A percentile compares a stretch with the other conserved stretches of the same genome.
phyloP scores from a whole-genome alignment of 2,888 invertebrate genomes.

The Pyrgus malvae region DNA sequence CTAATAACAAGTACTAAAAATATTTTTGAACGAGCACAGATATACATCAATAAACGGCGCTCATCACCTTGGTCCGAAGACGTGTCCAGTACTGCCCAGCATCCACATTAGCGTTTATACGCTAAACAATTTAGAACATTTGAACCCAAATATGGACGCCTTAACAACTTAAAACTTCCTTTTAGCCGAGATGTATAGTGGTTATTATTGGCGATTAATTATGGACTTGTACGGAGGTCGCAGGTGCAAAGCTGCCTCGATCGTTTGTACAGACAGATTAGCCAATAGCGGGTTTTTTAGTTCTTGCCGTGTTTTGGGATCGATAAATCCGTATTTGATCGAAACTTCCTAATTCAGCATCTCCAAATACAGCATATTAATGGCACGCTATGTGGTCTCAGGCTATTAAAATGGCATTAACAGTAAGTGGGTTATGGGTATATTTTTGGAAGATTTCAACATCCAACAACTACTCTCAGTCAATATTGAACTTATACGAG shows the following conservation, averaged over 20 bases:
- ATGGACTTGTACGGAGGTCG: conserved; percentile 10
- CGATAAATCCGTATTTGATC: too few relatives aligned
- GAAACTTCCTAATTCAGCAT: too few relatives aligned
- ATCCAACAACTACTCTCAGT: too few relatives aligned
- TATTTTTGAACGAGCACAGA: background rate
- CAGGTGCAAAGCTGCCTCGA: background rate
- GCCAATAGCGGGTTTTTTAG: too few relatives aligned
- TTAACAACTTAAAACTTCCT: conserved; percentile 8
- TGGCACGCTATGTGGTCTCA: too few relatives aligned
- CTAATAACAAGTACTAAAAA: background rate
- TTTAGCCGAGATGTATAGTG: background rate
- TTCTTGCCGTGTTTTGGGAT: too few relatives aligned
- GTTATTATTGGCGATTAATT: conserved; percentile 12
- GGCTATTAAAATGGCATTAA: too few relatives aligned
- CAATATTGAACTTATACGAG: too few relatives aligned
- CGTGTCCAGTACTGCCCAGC: background rate
- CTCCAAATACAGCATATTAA: too few relatives aligned
- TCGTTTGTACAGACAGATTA: background rate
- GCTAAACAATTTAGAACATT: conserved; percentile 6
- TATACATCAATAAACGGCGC: background rate
- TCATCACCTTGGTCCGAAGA: background rate
- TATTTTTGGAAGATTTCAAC: too few relatives aligned
- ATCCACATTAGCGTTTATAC: conserved; percentile 3
- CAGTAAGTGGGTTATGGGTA: too few relatives aligned
- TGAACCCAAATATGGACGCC: conserved; percentile 1